phyloP scores from a whole-genome alignment of 2,888 invertebrate species.

The Lissocephala sabroskyi region DNA sequence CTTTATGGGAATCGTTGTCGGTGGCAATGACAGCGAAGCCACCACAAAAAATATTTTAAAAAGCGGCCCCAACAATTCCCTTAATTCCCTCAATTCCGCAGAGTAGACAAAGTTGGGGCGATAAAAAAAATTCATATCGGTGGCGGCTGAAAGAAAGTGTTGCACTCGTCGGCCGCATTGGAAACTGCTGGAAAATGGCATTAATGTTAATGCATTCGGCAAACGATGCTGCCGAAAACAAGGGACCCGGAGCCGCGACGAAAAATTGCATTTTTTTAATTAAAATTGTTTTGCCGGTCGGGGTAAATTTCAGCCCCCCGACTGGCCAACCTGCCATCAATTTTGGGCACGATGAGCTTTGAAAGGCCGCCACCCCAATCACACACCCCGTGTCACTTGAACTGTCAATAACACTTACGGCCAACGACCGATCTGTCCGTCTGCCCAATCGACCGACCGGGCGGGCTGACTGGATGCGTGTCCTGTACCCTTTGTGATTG shows the following conservation, averaged over 20 bases:
- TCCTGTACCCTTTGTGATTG: too few species aligned
- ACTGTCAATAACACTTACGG: slow-evolving; percentile 57
- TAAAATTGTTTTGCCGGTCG: too few species aligned
- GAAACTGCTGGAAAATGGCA: slow-evolving; percentile 22
- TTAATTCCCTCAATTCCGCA: too few species aligned
- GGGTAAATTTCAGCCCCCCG: too few species aligned
- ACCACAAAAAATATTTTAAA: slow-evolving; percentile 33
- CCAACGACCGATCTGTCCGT: slow-evolving; percentile 2
- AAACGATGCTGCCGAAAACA: neutral
- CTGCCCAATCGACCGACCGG: too few species aligned
- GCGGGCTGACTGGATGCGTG: too few species aligned
- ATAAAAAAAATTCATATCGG: too few species aligned
- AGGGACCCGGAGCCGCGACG: neutral
- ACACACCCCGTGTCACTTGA: slow-evolving; percentile 33
- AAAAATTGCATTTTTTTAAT: slow-evolving; percentile 19
- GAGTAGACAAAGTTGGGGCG: too few species aligned
- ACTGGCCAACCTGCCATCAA: too few species aligned
- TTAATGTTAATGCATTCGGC: slow-evolving; percentile 24
- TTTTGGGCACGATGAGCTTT: too few species aligned
- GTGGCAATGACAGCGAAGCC: slow-evolving; percentile 36
- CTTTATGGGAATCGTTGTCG: slow-evolving; percentile 11
- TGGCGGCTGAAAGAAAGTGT: neutral
- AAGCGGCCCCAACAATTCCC: too few species aligned
- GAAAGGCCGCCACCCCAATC: neutral
- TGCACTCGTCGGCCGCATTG: neutral